Evolutionary conservation across 2,888 invertebrate species (phyloP), one percentile per base, ranked within the genome.

Genomic region (Synanthedon andrenaeformis): DNA sequence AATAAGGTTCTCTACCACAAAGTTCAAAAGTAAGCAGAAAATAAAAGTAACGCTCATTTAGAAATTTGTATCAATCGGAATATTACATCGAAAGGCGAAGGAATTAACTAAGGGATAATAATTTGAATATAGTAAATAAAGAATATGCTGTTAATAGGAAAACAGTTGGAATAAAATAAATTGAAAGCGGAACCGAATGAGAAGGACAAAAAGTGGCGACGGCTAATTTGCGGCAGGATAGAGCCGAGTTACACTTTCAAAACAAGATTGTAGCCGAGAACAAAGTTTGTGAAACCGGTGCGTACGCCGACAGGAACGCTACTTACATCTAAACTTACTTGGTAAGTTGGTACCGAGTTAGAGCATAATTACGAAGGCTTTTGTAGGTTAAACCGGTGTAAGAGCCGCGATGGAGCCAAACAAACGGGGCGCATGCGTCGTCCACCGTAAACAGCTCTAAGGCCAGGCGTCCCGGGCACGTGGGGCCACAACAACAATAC

Each of bases 391-490:
- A 79, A 76, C 80, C 82, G 82, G 81, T 77, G 80, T 78, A 82
- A 83, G 84, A 84, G 83, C 84, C 75, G 76, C 67, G 70, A 62
- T 48, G 66, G 76, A 74, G 75, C 79, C 77, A 76, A 81, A 79
- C 83, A 79, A 80, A 76, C 71, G 65, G 65, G 67, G 75, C 84
- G 83, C 85, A 82, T 82, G 85, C 84, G 83, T 74, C 69, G 67
- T 58, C 68, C 73, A 79, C 79, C 72, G 85, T 85, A 84, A 85
- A 85, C 84, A 85, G 67, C 67, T 68, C 67, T 69, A 64, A 64
- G 63, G 68, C 74, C 74, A 72, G 74, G 70, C 67, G 53, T 62
- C 66, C 71, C 67, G 54, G 66, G 73, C 82, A 80, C 81, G 82
- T 78, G 79, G 66, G 56, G 59, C 60, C 63, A 60, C 57, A 59